These are phyloP conservation scores for Caracal caracal DNA, from an alignment of 2,113 vertebrate genomes.

Conservation along the genomic window DNA sequence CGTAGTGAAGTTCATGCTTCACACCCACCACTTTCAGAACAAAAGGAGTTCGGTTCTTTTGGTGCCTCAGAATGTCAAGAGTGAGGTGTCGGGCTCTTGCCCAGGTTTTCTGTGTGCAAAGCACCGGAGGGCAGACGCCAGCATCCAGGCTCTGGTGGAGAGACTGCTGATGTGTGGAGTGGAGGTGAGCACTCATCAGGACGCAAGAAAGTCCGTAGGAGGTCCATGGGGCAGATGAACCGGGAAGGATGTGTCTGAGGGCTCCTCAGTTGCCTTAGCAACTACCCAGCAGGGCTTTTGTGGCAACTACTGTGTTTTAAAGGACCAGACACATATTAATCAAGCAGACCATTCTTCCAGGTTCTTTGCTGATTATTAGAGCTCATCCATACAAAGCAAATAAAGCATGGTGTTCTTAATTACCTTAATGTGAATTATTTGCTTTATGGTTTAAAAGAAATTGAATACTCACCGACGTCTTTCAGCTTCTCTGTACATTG, in stretches of 20 bases:
- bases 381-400: not conserved
- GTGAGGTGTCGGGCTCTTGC: not conserved
- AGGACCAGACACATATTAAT: not conserved
- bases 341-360: not conserved
- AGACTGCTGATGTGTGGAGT: fast-evolving
- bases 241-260: not conserved
- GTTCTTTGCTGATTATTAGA: not conserved
- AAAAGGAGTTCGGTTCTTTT: not conserved
- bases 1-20: not conserved
- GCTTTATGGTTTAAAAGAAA: not conserved
- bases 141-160: not conserved
- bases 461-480: not conserved
- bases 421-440: not conserved
- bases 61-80: too few relatives aligned
- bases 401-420: not conserved
- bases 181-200: not conserved
- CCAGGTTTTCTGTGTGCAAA: not conserved
- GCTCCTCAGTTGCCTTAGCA: fast-evolving
- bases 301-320: not conserved
- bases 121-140: not conserved
- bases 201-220: not conserved
- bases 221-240: fast-evolving
- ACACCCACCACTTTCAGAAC: not conserved
- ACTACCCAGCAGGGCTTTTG: not conserved
- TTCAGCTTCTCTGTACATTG: not conserved